A percentile compares a stretch with the other conserved stretches of the same genome.
phyloP scores from a whole-genome alignment of 2,888 invertebrate genomes.

The Tetragonula carbonaria region DNA sequence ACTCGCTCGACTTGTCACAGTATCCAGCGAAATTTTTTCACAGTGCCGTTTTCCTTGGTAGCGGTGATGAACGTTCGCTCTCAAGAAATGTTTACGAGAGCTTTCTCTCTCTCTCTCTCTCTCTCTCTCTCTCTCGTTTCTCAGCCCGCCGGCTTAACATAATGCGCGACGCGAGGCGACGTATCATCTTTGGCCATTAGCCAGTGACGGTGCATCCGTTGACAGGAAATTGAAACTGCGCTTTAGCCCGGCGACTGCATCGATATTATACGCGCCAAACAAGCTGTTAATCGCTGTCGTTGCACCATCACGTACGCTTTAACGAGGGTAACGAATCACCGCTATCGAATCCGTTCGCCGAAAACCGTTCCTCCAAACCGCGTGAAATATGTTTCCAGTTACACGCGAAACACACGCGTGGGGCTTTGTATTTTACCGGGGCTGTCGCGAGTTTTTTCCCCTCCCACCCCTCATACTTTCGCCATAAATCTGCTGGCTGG shows the following conservation, averaged over 20 bases:
- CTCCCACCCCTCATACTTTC: background rate
- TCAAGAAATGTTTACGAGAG: background rate
- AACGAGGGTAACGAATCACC: conserved; percentile 69
- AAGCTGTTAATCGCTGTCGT: conserved; percentile 69
- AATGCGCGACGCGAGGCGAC: conserved; percentile 16
- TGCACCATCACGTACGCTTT: conserved; percentile 68
- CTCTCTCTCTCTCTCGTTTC: background rate
- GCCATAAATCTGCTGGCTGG: conserved; percentile 18
- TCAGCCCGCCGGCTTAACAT: conserved; percentile 11
- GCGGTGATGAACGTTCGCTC: background rate
- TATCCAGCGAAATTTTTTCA: background rate
- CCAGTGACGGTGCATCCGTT: conserved; percentile 48
- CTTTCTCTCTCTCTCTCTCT: background rate
- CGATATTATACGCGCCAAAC: conserved; percentile 67
- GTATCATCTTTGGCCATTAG: conserved; percentile 46
- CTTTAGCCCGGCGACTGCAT: conserved; percentile 48
- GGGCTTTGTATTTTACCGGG: conserved; percentile 66
- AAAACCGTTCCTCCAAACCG: conserved; percentile 47
- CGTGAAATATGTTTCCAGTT: conserved; percentile 62
- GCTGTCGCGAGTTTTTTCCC: conserved; percentile 81
- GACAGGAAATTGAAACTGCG: conserved; percentile 66
- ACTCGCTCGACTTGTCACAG: background rate
- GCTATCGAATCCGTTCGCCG: conserved; percentile 49
- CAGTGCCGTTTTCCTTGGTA: background rate
- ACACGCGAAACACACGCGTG: conserved; percentile 25